phyloP scores from a whole-genome alignment of 2,888 invertebrate genomes.

The Xiphydria camelus region DNA sequence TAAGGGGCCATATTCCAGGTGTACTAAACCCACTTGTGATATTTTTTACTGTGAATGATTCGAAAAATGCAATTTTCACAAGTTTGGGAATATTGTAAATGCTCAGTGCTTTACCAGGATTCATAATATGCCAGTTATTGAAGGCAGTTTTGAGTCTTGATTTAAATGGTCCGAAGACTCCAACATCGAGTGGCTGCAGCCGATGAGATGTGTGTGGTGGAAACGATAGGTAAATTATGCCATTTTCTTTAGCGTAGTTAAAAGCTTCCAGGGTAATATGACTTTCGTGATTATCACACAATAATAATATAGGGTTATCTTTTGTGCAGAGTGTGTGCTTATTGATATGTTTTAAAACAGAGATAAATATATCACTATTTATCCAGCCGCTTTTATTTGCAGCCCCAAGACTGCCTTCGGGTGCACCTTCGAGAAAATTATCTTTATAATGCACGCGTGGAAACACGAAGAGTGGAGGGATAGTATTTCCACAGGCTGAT shows the following conservation, averaged over 20 bases:
- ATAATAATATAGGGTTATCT: slow-evolving; percentile 30
- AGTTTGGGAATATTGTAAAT: slow-evolving; percentile 39
- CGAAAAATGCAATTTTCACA: slow-evolving; percentile 31
- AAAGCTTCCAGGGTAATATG: slow-evolving; percentile 35
- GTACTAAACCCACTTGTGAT: slow-evolving; percentile 39
- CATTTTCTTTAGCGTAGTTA: slow-evolving; percentile 39
- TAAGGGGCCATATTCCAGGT: slow-evolving; percentile 35
- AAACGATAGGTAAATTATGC: slow-evolving; percentile 31
- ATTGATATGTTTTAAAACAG: slow-evolving; percentile 33
- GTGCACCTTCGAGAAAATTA: slow-evolving; percentile 32
- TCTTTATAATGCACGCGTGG: slow-evolving; percentile 27
- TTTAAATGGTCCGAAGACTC: too few relatives aligned
- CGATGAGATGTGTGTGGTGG: slow-evolving; percentile 38
- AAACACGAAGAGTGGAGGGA: slow-evolving; percentile 42
- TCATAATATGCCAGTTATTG: slow-evolving; percentile 39
- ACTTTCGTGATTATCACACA: slow-evolving; percentile 39
- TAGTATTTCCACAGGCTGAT: slow-evolving; percentile 36
- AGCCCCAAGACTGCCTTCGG: slow-evolving; percentile 32
- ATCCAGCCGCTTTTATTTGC: slow-evolving; percentile 36
- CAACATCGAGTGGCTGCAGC: slow-evolving; percentile 43
- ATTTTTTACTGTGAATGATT: slow-evolving; percentile 40
- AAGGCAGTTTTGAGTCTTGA: slow-evolving; percentile 33
- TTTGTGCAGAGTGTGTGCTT: slow-evolving; percentile 19
- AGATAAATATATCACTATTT: slow-evolving; percentile 32
- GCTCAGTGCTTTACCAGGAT: slow-evolving; percentile 42